Evolutionary conservation across 2,797 vertebrate genomes (phyloP).

Genomic region (Spheniscus humboldti): DNA sequence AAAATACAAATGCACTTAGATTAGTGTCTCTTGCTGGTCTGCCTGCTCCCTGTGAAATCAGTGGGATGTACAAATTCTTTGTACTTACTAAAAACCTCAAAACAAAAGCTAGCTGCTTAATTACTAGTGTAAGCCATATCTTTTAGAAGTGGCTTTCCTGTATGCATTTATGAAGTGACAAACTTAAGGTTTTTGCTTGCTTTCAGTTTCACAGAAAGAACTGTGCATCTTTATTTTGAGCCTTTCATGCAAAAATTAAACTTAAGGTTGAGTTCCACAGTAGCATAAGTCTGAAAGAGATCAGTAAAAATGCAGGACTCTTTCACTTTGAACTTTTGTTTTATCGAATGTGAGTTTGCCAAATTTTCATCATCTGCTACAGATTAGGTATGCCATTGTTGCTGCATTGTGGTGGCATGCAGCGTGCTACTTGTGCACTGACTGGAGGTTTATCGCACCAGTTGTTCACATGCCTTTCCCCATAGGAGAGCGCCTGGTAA

Average conservation of each 20-base stretch:
- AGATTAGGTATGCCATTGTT: constrained; percentile 70
- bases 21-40: neutral
- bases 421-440: constrained; percentile 79
- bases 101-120: neutral
- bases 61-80: neutral
- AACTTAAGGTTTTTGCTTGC: neutral
- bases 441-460: constrained; percentile 77
- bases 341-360: constrained; percentile 87
- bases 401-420: constrained; percentile 73
- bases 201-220: neutral
- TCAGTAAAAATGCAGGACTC: constrained; percentile 60
- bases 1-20: neutral
- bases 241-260: constrained; percentile 47
- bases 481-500: constrained; percentile 86
- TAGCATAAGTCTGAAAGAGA: constrained; percentile 34
- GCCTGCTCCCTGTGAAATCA: neutral
- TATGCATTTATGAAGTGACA: neutral
- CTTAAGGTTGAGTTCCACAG: constrained; percentile 64
- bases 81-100: neutral
- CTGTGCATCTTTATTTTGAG: constrained; percentile 2
- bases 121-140: neutral
- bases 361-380: constrained; percentile 88
- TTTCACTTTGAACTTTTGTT: constrained; percentile 71
- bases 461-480: constrained; percentile 82
- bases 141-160: neutral